Evolutionary conservation across 2,888 invertebrate genomes (phyloP).

Genomic region (Teleogryllus oceanicus): DNA sequence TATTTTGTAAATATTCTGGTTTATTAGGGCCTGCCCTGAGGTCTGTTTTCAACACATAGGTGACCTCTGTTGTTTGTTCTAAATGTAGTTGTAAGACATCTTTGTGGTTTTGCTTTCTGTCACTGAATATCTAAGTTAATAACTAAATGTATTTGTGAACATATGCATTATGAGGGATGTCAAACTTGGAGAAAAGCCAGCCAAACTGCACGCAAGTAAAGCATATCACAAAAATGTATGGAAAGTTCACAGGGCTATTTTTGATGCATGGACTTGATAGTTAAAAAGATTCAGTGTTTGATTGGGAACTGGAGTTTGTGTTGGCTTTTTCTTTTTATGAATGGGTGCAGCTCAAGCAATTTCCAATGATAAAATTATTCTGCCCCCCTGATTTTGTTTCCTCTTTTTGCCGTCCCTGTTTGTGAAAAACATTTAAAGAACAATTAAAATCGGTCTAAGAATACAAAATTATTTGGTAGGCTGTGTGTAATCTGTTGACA

Average conservation of each 20-base stretch:
- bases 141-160: not conserved
- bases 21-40: not conserved
- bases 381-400: constrained; percentile 25
- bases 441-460: not conserved
- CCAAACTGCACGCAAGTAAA: not conserved
- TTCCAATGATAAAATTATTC: not conserved
- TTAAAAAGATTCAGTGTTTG: too few species aligned
- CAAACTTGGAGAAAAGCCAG: constrained; percentile 5
- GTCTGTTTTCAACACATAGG: not conserved
- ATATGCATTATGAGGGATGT: not conserved
- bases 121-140: not conserved
- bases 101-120: not conserved
- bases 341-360: constrained; percentile 2
- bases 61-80: not conserved
- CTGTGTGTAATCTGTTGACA: not conserved
- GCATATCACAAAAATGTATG: not conserved
- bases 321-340: constrained; percentile 5
- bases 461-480: not conserved
- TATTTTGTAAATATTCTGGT: constrained; percentile 4
- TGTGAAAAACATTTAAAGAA: not conserved
- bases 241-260: not conserved
- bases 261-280: too few species aligned
- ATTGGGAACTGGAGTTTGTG: not conserved
- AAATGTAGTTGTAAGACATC: constrained; percentile 2
- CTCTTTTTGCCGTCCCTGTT: constrained; percentile 36